Percentiles rank a stretch among this genome's conserved stretches.
phyloP scores from a whole-genome alignment of 2,888 invertebrate genomes.

The Pristionchus japonicus region DNA sequence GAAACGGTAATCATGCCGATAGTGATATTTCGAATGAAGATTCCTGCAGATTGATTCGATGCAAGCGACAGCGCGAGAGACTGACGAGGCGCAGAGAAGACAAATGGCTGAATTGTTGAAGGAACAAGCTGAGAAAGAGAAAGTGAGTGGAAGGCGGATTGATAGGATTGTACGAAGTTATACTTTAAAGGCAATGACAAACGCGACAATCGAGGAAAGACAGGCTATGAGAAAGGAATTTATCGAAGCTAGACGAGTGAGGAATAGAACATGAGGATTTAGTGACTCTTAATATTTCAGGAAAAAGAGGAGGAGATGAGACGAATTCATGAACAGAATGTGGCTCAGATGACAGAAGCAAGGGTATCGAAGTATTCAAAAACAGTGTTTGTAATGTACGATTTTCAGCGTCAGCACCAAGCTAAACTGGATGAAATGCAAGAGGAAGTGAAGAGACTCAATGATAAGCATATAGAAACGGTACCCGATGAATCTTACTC shows the following conservation, averaged over 20 bases:
- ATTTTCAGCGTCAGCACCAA: not conserved
- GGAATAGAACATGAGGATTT: not conserved
- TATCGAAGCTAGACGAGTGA: not conserved
- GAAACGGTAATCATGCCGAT: not conserved
- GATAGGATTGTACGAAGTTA: not conserved
- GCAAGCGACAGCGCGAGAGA: not conserved
- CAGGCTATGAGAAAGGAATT: not conserved
- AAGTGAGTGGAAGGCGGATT: not conserved
- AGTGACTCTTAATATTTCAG: not conserved
- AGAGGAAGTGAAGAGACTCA: not conserved
- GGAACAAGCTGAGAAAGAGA: conserved; percentile 3
- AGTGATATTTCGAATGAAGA: not conserved
- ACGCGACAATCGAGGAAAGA: not conserved
- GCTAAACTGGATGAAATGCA: not conserved
- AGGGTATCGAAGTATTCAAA: not conserved
- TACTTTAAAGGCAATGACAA: not conserved
- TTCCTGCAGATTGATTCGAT: not conserved
- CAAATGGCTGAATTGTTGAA: not conserved
- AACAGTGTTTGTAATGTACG: not conserved
- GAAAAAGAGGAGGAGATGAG: not conserved
- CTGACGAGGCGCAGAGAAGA: not conserved
- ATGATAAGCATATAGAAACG: not conserved
- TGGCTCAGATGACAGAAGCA: not conserved
- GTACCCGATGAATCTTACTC: not conserved
- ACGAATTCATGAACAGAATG: not conserved